Base-by-base conservation (phyloP, 1,140 invertebrate species). In the Caenorhabditis inopinata region DNA sequence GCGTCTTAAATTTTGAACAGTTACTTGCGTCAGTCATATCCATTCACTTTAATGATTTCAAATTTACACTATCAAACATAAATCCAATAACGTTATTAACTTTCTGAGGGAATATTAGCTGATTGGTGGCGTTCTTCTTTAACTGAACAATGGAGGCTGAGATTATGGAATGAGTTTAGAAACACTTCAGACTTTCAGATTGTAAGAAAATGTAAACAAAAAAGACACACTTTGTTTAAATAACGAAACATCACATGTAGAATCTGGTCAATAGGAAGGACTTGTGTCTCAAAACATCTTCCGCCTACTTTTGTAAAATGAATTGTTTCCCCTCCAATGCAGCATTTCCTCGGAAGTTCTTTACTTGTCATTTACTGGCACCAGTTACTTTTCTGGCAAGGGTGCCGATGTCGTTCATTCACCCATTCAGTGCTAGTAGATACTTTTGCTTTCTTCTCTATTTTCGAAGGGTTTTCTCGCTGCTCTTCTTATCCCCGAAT, bases 361-460 rank as follows among this genome's bases (percentile, higher is more conserved):
- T 32, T 58, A 11, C 9, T 51, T 25, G n/a, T 25, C 58, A 68
- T 68, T 25, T 38, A 38, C 32, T 58, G 23, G 32, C 58, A 35
- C 58, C 58, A 38, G 32, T 68, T 38, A n/a, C n/a, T n/a, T n/a
- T n/a, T n/a, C n/a, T n/a, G n/a, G 51, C 5, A 58, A 68, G 32
- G 12, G 58, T 68, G 58, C 38, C 32, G 51, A 29, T 68, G 58
- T 68, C 58, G 27, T 68, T 68, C 38, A 68, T 68, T 25, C 58
- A 16, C 18, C 58, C 58, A 68, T 38, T 68, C 18, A 68, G 58
- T 68, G 32, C 58, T 38, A 38, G 35, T 29, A 68, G 58, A 32
- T 68, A 16, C 58, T 32, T 11, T 5, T 51, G 35, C 25, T 68
- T 35, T 32, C 14, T 14, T 42, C 38, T 38, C 58, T 25, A 68